Evolutionary conservation across 64 coral and sea anemone species (phyloP).

Genomic region (Hydrozoanthus tunicans): DNA sequence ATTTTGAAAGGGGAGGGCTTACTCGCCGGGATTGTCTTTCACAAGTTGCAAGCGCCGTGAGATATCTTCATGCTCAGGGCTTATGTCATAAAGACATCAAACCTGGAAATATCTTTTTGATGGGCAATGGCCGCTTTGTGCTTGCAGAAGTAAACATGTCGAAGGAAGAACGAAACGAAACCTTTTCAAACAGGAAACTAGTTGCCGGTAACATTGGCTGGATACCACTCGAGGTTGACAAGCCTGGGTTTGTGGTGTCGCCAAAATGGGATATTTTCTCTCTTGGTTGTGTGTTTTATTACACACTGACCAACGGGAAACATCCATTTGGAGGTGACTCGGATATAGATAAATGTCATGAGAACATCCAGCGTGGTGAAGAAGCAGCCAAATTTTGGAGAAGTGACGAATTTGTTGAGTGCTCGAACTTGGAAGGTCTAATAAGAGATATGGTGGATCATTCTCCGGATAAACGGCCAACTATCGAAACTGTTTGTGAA

Average conservation of each 20-base stretch:
- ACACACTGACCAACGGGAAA: slow-evolving; percentile 18
- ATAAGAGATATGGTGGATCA: slow-evolving; percentile 10
- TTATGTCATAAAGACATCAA: slow-evolving; percentile 33
- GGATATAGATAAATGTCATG: slow-evolving; percentile 13
- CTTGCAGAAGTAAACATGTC: slow-evolving; percentile 25
- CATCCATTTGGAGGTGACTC: slow-evolving; percentile 15
- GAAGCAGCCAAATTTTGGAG: not conserved
- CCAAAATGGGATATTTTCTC: slow-evolving; percentile 36
- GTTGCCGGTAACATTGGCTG: slow-evolving; percentile 38
- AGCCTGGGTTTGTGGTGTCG: not conserved
- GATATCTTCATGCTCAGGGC: slow-evolving; percentile 17
- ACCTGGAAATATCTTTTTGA: slow-evolving; percentile 29
- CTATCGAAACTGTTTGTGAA: not conserved
- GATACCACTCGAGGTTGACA: slow-evolving; percentile 15
- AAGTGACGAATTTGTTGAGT: not conserved
- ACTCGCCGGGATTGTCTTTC: not conserved
- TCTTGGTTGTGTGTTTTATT: slow-evolving; percentile 37
- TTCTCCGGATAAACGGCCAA: not conserved
- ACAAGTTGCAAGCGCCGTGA: slow-evolving; percentile 8
- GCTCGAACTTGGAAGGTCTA: not conserved
- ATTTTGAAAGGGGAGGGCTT: not conserved
- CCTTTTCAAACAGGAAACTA: slow-evolving; percentile 23
- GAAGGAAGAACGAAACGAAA: not conserved
- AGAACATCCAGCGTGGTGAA: slow-evolving; percentile 16
- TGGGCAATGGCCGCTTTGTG: slow-evolving; percentile 20